Conservation (phyloP, 2,113 vertebrate species). For the Malaclemys terrapin region DNA sequence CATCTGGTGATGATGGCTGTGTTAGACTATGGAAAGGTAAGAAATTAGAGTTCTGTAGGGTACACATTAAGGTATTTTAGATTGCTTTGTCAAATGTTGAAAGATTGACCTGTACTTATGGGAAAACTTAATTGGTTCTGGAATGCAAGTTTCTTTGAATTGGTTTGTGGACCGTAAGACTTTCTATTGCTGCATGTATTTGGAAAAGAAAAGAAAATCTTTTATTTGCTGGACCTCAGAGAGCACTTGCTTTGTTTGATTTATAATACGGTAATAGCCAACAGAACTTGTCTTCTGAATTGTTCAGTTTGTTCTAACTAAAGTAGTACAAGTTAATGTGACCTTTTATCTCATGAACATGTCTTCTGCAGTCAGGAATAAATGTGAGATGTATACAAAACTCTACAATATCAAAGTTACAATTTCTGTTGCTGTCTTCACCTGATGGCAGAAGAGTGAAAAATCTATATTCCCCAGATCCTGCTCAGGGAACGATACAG, state of each 20-base stretch:
- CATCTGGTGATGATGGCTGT: constrained; percentile 97
- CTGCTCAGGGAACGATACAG: not conserved
- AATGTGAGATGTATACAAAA: not conserved
- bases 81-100: not conserved
- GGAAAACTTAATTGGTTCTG: not conserved
- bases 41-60: not conserved
- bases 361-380: not conserved
- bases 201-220: not conserved
- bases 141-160: not conserved
- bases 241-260: not conserved
- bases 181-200: not conserved
- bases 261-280: not conserved
- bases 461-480: not conserved
- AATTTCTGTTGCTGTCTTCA: not conserved
- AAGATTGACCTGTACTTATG: not conserved
- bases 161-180: not conserved
- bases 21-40: constrained; percentile 98
- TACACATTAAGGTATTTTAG: not conserved
- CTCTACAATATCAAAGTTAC: not conserved
- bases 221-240: not conserved
- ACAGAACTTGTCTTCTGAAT: not conserved
- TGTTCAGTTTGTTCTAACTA: not conserved
- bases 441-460: not conserved
- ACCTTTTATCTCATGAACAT: not conserved
- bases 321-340: not conserved